Evolutionary conservation across 2,888 invertebrate species (phyloP).

Genomic region (Torymus tubicola): DNA sequence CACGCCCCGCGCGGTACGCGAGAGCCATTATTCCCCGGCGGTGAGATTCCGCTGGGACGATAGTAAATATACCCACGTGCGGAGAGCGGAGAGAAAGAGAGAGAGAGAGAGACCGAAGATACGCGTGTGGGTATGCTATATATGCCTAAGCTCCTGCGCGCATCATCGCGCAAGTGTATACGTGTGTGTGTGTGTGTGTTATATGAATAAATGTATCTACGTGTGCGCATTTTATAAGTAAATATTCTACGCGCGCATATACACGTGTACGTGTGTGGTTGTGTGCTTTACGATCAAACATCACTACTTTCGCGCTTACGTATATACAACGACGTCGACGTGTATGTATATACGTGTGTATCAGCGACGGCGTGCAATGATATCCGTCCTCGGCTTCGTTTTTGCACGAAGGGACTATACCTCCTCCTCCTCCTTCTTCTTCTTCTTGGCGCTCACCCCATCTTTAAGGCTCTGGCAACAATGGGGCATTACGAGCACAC

Average conservation of each 20-base stretch:
- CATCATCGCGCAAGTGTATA: background rate
- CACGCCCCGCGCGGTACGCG: conserved; percentile 61
- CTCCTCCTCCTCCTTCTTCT: background rate
- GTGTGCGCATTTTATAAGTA: too few species aligned
- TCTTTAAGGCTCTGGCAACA: conserved; percentile 53
- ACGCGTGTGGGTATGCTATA: background rate
- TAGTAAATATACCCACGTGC: conserved; percentile 58
- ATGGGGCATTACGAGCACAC: conserved; percentile 55
- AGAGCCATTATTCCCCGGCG: conserved; percentile 61
- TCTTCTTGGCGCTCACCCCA: conserved; percentile 31
- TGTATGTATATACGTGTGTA: background rate
- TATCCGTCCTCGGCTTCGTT: conserved; percentile 39
- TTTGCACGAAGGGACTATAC: conserved; percentile 21
- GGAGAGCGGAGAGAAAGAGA: background rate
- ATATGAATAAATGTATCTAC: too few species aligned
- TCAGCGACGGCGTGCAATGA: conserved; percentile 43
- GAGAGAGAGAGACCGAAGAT: too few species aligned
- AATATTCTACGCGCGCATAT: background rate
- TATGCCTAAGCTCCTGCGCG: background rate
- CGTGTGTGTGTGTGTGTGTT: background rate
- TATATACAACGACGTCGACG: background rate
- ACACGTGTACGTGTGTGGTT: background rate
- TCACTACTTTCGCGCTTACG: too few species aligned
- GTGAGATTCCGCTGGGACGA: conserved; percentile 62
- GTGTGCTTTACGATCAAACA: too few species aligned